Evolutionary conservation across 1,140 invertebrate genomes (phyloP), one percentile per base, ranked within the genome.

Genomic region (Drosophila aff.): DNA sequence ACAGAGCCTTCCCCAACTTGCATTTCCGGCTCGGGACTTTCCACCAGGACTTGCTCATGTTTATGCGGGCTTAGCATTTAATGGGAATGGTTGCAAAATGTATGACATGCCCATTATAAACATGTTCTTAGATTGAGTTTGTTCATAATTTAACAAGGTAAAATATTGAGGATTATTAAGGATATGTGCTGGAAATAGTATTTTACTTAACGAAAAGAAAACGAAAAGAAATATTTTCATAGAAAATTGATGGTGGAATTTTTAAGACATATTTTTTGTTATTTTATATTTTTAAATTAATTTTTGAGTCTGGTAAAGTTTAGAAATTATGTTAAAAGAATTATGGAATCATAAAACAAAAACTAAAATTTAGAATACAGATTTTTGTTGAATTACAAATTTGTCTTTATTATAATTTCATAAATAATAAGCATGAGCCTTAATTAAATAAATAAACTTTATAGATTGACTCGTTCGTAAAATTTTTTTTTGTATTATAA

Each of bases 51-150:
- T 26, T 55, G 15, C 41, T 15, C 31, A 63, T 49, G 68, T 72
- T 72, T 72, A 73, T 73, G 69, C 69, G 67, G 69, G 68, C 23
- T 36, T 47, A 38, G 49, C 52, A 23, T 41, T 67, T 41, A 33
- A 71, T 40, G 33, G 33, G 38, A 16, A 50, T 50, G 33, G 18
- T 18, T 47, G 28, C 16, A 31, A 33, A 26, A 67, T 52, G 23
- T 31, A 68, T 50, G 64, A 33, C 21, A 31, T 26, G 4, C 5
- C 13, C 10, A 44, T 62, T 44, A 62, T 23, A 65, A 65, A 65
- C 18, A 41, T 67, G 64, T 64, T 55, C 23, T 16, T 1, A 11
- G 16, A 52, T 36, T 26, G 23, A 43, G 8, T 43, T 43, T 18
- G 23, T 58, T 2, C 2, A 43, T 26, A 58, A 58, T 58, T 43